Evolutionary conservation across 2,797 vertebrate genomes (phyloP).

Genomic region (Sparidentex hasta): DNA sequence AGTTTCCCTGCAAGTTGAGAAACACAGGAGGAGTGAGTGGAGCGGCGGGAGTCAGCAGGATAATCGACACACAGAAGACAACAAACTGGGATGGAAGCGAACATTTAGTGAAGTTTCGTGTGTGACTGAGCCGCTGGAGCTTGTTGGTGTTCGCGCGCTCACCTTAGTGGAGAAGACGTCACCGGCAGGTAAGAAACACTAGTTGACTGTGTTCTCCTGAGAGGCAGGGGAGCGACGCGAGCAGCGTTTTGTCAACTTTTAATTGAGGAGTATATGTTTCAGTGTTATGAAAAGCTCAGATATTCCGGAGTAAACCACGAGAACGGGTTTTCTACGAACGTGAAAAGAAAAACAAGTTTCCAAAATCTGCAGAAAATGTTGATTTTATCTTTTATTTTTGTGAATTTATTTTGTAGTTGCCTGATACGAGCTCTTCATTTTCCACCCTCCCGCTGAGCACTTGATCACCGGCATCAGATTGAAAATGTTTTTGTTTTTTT

Average conservation of each 20-base stretch:
- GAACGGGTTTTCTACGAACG: neutral
- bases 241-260: neutral
- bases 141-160: conserved; percentile 2
- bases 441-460: neutral
- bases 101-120: neutral
- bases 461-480: neutral
- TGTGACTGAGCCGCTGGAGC: neutral
- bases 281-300: neutral
- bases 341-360: neutral
- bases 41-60: conserved; percentile 30
- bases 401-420: neutral
- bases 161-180: conserved; percentile 20
- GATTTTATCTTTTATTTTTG: neutral
- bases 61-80: neutral
- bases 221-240: neutral
- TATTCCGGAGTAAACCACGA: neutral
- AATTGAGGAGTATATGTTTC: neutral
- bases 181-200: conserved; percentile 57
- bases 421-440: neutral
- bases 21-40: conserved; percentile 45
- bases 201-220: conserved; percentile 11
- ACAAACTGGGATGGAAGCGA: neutral
- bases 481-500: conserved; percentile 16
- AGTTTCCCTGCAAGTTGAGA: conserved; percentile 74
- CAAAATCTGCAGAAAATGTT: neutral